Percentiles rank a stretch among this genome's conserved stretches.
phyloP scores from a whole-genome alignment of 2,113 vertebrate genomes.

The Phrynosoma blainvillii region DNA sequence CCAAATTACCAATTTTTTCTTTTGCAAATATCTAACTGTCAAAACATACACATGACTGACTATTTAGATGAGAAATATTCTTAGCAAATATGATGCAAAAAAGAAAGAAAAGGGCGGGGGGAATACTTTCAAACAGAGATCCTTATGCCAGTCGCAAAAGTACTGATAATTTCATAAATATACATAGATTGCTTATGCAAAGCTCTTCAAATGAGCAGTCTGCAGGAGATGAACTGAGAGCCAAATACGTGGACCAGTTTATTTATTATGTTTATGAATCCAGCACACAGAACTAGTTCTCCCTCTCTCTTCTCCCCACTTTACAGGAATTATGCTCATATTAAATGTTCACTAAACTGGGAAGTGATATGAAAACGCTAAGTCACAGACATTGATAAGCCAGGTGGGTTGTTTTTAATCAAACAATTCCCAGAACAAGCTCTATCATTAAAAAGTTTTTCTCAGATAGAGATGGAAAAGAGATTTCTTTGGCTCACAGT shows the following conservation, averaged over 20 bases:
- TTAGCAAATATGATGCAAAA: conserved; percentile 9
- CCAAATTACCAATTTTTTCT: conserved; percentile 31
- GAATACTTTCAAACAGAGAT: conserved; percentile 11
- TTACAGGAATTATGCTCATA: neutral
- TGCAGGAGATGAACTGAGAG: neutral
- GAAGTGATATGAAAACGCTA: neutral
- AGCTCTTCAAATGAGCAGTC: neutral
- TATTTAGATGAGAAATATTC: conserved; percentile 37
- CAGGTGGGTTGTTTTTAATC: no score
- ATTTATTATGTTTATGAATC: neutral
- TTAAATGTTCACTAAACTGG: neutral
- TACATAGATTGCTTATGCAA: neutral
- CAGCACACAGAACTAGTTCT: neutral
- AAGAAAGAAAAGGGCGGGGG: no score
- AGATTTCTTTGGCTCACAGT: no score
- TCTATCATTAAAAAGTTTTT: neutral
- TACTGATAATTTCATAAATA: neutral
- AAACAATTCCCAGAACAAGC: no score
- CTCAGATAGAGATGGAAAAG: neutral
- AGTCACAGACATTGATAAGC: neutral
- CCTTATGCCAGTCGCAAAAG: conserved; percentile 9
- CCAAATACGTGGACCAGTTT: neutral
- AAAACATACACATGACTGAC: neutral
- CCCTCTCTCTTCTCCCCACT: neutral
- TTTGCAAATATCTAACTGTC: neutral